phyloP scores from a whole-genome alignment of 64 coral and sea anemone genomes.

The Orbicella faveolata region DNA sequence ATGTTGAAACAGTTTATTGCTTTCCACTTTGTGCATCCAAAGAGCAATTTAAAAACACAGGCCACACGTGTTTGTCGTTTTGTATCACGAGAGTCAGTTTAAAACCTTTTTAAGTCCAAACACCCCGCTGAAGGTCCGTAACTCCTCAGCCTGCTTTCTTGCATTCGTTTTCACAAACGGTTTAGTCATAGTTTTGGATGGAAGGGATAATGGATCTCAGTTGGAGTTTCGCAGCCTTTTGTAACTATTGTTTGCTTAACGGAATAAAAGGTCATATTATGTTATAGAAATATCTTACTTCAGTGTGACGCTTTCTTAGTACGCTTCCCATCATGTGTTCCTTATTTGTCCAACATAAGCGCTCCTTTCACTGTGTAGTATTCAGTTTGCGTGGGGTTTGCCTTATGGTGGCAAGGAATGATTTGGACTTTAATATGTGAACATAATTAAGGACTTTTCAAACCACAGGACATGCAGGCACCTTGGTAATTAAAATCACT shows the following conservation, averaged over 20 bases:
- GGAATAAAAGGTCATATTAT: not conserved
- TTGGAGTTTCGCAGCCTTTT: not conserved
- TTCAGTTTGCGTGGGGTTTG: not conserved
- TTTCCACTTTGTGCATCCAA: not conserved
- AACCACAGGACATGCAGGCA: too few species aligned
- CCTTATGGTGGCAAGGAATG: not conserved
- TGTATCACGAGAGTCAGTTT: not conserved
- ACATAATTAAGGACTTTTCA: slow-evolving; percentile 2
- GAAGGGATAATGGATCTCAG: not conserved
- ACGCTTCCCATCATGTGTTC: not conserved
- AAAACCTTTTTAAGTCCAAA: not conserved
- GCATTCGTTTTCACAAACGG: not conserved
- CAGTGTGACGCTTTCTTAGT: not conserved
- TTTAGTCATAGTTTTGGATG: not conserved
- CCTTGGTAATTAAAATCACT: not conserved
- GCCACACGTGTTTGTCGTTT: not conserved
- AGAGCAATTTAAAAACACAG: not conserved
- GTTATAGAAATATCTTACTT: not conserved
- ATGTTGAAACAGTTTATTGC: not conserved
- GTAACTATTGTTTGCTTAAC: not conserved
- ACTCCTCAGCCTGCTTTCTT: not conserved
- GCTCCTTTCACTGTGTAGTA: not conserved
- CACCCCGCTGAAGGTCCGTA: not conserved
- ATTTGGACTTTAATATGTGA: not conserved
- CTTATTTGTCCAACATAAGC: not conserved